phyloP scores from a whole-genome alignment of 2,888 invertebrate species.

The Ectemnius cavifrons region DNA sequence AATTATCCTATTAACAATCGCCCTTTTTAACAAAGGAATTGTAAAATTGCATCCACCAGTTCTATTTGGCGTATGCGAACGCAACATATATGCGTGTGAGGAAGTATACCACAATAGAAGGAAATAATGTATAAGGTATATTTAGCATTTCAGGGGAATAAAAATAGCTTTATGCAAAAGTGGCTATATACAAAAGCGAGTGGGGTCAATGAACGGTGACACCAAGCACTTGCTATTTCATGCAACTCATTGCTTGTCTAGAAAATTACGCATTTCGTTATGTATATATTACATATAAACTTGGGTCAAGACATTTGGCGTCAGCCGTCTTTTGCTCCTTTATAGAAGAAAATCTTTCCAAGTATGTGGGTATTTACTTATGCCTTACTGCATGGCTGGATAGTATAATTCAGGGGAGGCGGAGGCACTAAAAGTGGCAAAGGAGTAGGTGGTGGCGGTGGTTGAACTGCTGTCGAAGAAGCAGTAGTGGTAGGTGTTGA shows the following conservation, averaged over 20 bases:
- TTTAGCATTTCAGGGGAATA: too few species aligned
- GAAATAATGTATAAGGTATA: too few species aligned
- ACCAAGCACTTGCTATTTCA: background rate
- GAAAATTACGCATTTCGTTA: constrained; percentile 3
- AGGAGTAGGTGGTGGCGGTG: constrained; percentile 75
- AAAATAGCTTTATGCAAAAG: constrained; percentile 22
- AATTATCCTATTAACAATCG: too few species aligned
- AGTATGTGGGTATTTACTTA: constrained; percentile 41
- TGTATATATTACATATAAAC: background rate
- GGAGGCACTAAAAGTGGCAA: constrained; percentile 75
- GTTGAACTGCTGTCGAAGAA: constrained; percentile 47
- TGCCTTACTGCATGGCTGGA: constrained; percentile 75
- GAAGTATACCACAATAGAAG: constrained; percentile 49
- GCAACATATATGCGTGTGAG: constrained; percentile 31
- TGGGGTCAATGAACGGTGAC: background rate
- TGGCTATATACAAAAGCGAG: constrained; percentile 55
- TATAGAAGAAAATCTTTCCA: background rate
- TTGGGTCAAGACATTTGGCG: background rate
- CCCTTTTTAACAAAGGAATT: too few species aligned
- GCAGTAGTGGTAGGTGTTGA: constrained; percentile 30
- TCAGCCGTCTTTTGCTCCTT: background rate
- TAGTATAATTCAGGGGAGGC: constrained; percentile 74
- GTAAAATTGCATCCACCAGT: too few species aligned
- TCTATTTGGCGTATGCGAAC: constrained; percentile 54
- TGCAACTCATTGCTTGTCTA: constrained; percentile 1